phyloP scores from a whole-genome alignment of 2,113 vertebrate genomes.

The Cavia porcellus region DNA sequence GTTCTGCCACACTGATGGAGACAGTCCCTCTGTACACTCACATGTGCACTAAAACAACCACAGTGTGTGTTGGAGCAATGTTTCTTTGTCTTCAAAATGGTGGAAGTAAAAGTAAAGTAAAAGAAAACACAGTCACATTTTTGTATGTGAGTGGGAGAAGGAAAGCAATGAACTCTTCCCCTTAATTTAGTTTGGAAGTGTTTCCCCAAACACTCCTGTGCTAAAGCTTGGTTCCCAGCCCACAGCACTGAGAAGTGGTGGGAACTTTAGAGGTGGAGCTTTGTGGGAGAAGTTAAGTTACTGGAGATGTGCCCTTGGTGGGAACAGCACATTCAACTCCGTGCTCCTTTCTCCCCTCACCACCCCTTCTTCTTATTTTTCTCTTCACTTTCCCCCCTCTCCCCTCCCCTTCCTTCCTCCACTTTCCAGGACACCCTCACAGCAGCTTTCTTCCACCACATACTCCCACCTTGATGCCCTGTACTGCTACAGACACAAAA shows the following conservation, averaged over 20 bases:
- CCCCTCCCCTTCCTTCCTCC: background rate
- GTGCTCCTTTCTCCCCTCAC: background rate
- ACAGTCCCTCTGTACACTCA: background rate
- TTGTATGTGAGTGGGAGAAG: background rate
- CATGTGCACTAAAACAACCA: background rate
- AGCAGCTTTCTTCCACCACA: background rate
- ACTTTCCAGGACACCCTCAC: background rate
- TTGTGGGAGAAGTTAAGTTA: background rate
- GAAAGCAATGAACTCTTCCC: background rate
- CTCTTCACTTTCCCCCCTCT: background rate
- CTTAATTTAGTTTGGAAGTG: background rate
- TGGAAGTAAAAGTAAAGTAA: background rate
- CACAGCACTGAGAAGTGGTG: background rate
- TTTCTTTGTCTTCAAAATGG: background rate
- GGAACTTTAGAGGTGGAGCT: background rate
- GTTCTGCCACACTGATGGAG: fast-evolving
- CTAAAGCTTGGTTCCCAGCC: background rate
- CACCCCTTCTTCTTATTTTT: background rate
- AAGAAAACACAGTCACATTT: background rate
- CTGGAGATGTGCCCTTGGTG: background rate
- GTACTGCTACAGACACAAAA: background rate
- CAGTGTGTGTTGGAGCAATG: background rate
- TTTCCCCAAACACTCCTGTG: background rate
- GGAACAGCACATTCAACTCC: too few species aligned
- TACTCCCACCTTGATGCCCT: too few species aligned